Base-by-base conservation (phyloP, 1,140 invertebrate species). In the Radopholus similis region DNA sequence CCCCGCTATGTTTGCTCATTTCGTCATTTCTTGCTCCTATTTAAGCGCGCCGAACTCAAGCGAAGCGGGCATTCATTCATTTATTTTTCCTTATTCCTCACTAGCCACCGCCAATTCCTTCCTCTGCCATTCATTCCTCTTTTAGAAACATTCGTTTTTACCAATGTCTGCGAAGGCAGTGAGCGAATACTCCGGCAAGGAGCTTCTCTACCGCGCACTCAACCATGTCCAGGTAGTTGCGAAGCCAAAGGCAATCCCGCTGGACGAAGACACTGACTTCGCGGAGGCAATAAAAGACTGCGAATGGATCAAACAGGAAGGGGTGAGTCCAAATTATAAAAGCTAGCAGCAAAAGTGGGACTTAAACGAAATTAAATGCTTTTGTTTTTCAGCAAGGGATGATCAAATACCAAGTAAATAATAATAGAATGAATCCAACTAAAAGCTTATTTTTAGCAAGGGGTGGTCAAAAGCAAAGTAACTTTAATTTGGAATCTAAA, bases 121-220 rank as follows among this genome's bases (percentile, higher is more conserved):
- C n/a, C 40, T 38, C 34, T 58, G 28, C 32, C 34, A 30, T 58
- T 5, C 15, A 26, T 58, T 58, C 28, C 32, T 18, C 18, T 6
- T 44, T 58, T 58, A 18, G n/a, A 23, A n/a, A 51, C 23, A 26
- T 51, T 51, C 23, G 30, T 51, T 51, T 21, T 26, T 28, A 26
- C 47, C 47, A 35, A 98, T 98, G 95, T 95, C 95, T 70, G 95
- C 95, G 18, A 97, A 97, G 87, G 94, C 94, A 57, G 95, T 98
- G 75, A 88, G 90, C 78, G 95, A 98, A 86, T 92, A 90, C 44
- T 92, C 91, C 53, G 95, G 95, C 51, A 98, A 98, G 84, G 88
- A 90, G 78, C 86, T 97, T 9, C 89, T 98, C 44, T 95, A 95
- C 83, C 89, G 89, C 63, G 88, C 90, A 83, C 87, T 97, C 68